Evolutionary conservation across 2,888 invertebrate genomes (phyloP), one percentile per base, ranked within the genome.

Genomic region (Tridacna crocea): DNA sequence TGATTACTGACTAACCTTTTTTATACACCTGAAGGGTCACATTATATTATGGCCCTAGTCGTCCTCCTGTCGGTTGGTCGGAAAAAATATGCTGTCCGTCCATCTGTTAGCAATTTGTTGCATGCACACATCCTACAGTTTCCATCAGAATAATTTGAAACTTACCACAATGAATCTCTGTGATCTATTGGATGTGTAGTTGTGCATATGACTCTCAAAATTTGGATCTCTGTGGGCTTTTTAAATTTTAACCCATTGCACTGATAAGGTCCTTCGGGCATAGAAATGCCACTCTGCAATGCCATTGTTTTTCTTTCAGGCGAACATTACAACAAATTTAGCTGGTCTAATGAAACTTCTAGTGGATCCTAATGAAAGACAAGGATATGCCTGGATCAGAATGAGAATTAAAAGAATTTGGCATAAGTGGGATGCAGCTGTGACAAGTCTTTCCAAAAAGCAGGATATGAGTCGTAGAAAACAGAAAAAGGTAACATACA

Each of bases 351-450:
- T 94, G 89, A 87, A 88, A 8, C 87, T 93, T 60, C 88, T 95
- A 80, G 88, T 88, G 13, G 94, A 95, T 81, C 92, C 93, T 3
- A 93, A 92, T 80, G 92, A 92, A 75, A 89, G 93, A 6, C 89
- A 92, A 79, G 94, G 94, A 72, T 95, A 94, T 79, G 93, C 91
- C 8, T 95, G 94, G 93, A 95, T 95, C 8, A 86, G 94, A 55
- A 88, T 90, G 89, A 89, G 95, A 17, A 94, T 95, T 47, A 84
- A 87, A 13, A 90, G 94, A 48, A 91, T 94, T 85, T 94, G 94
- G 94, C 87, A 90, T 13, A 85, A 88, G 36, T 95, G 94, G 94
- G 85, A 87, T 24, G 87, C 82, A 0, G 94, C 93, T 4, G 88
- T 91, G 12, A 84, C 82, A 24, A 89, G 79, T 26, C 89, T 93